A percentile compares a stretch with the other conserved stretches of the same genome.
These are phyloP conservation scores for Tachuris rubrigastra DNA, from an alignment of 2,113 vertebrate species.

Conservation along the genomic window DNA sequence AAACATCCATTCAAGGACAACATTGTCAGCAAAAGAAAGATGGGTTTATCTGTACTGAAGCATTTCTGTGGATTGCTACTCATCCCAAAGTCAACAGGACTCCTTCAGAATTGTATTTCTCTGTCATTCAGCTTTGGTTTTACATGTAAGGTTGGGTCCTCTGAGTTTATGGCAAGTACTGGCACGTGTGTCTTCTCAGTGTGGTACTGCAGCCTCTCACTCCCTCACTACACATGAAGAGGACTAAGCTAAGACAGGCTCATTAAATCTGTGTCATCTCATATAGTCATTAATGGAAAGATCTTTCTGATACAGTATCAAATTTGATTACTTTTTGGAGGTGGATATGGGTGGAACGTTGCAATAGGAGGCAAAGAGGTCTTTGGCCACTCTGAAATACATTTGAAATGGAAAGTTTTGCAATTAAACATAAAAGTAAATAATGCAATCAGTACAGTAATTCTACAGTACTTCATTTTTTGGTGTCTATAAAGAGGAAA, in stretches of 20 bases:
- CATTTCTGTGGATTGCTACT: not conserved
- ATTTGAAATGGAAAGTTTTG: not conserved
- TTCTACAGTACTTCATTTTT: not conserved
- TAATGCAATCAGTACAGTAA: not conserved
- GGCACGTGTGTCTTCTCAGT: not conserved
- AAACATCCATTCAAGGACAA: not conserved
- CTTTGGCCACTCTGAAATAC: not conserved
- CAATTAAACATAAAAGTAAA: not conserved
- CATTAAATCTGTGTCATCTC: not conserved
- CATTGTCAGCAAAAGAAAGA: not conserved
- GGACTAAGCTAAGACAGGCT: not conserved
- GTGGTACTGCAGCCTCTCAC: not conserved
- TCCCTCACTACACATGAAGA: not conserved
- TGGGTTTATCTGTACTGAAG: not conserved
- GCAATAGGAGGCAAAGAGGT: not conserved
- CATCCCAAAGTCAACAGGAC: not conserved
- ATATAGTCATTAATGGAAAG: not conserved
- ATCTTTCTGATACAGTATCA: not conserved
- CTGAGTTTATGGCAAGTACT: not conserved
- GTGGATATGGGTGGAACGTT: not conserved
- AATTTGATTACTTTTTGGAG: not conserved
- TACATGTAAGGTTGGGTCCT: not conserved
- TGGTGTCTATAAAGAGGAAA: not conserved
- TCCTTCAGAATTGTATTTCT: not conserved
- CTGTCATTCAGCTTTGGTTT: not conserved